Conservation (phyloP, 2,113 vertebrate genomes). For the Chloropsis cyanopogon region DNA sequence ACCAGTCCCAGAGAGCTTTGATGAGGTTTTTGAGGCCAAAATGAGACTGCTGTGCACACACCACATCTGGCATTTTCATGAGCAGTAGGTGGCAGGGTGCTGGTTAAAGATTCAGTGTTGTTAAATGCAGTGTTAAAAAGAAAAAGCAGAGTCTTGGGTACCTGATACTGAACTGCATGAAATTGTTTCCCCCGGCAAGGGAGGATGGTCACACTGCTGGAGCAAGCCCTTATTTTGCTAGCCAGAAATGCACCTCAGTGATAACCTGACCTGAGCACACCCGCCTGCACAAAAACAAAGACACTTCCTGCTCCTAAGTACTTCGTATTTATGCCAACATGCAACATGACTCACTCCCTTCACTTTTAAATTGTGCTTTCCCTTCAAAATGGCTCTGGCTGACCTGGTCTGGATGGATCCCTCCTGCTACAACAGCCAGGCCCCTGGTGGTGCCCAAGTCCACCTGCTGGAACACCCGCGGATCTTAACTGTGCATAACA, state of each 20-base stretch:
- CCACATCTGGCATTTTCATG: not conserved
- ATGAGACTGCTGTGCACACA: accelerated
- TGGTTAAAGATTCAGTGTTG: not conserved
- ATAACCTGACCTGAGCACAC: not conserved
- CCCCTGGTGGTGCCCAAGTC: accelerated
- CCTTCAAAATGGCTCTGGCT: not conserved
- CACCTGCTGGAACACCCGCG: not conserved
- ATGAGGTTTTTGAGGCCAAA: not conserved
- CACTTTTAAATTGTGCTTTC: not conserved
- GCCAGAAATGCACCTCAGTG: not conserved
- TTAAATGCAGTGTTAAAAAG: not conserved
- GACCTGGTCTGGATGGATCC: not conserved
- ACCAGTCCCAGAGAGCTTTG: not conserved
- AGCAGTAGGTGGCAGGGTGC: not conserved
- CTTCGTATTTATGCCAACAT: not conserved
- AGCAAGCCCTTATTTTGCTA: not conserved
- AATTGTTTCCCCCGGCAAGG: not conserved
- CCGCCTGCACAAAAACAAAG: not conserved
- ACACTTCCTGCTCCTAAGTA: not conserved
- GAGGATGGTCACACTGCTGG: accelerated
- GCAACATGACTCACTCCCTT: not conserved
- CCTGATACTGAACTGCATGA: not conserved
- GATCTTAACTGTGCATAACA: not conserved
- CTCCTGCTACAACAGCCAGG: not conserved
- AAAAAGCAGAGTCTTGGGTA: not conserved